phyloP scores from a whole-genome alignment of 2,113 vertebrate genomes.

The Erythrocercus mccallii region DNA sequence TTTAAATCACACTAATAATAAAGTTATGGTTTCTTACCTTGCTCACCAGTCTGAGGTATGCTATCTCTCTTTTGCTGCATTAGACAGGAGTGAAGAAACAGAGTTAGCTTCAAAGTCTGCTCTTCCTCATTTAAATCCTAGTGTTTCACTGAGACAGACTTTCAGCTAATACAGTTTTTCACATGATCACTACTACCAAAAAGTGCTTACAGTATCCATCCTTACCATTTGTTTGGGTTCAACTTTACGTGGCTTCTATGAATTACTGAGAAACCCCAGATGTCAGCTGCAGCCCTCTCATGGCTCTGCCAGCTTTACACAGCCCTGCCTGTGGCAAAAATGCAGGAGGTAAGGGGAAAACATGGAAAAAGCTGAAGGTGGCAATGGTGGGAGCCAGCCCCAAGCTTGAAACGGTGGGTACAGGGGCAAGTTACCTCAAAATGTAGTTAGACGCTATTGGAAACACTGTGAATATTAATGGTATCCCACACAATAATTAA shows the following conservation, averaged over 20 bases:
- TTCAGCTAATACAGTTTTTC: not conserved
- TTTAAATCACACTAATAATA: not conserved
- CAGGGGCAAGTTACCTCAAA: not conserved
- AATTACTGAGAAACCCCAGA: not conserved
- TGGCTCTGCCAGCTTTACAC: not conserved
- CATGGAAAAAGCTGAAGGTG: not conserved
- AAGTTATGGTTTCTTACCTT: not conserved
- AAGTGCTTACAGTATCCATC: not conserved
- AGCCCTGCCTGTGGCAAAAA: not conserved
- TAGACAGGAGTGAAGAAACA: not conserved
- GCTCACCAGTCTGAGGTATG: not conserved
- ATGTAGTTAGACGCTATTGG: not conserved
- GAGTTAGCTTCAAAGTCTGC: not conserved
- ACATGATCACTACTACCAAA: not conserved
- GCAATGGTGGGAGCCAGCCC: not conserved
- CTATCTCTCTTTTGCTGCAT: not conserved
- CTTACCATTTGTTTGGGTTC: not conserved
- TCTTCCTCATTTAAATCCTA: not conserved
- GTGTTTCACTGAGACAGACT: not conserved
- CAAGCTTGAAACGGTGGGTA: not conserved
- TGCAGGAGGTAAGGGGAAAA: not conserved
- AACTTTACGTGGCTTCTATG: rapidly evolving
- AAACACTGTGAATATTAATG: not conserved
- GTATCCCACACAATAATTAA: not conserved
- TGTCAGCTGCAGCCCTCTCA: not conserved